A percentile compares a stretch with the other conserved stretches of the same genome.
Conservation (phyloP, 2,888 invertebrate genomes). For the Lypha dubia region DNA sequence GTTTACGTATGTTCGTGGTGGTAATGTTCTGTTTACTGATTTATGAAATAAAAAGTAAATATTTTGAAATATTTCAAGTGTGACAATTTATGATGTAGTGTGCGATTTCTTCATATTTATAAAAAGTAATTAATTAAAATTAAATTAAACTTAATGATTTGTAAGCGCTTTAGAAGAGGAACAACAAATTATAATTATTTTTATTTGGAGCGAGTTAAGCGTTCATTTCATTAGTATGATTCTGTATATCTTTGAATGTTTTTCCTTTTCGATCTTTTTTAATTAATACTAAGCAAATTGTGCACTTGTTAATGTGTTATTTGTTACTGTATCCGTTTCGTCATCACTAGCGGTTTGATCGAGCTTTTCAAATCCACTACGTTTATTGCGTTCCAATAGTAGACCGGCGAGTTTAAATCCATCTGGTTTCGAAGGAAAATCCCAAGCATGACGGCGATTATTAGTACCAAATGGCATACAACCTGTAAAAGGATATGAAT, state of each 20-base stretch:
- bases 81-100: no score
- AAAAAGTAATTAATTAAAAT: background rate
- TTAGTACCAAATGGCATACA: constrained; percentile 81
- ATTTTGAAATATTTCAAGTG: no score
- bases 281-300: constrained; percentile 78
- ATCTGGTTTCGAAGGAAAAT: constrained; percentile 84
- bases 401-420: constrained; percentile 87
- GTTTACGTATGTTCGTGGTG: no score
- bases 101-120: no score
- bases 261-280: background rate
- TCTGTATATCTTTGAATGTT: constrained; percentile 13
- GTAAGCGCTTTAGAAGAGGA: background rate
- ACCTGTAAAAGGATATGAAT: constrained; percentile 75
- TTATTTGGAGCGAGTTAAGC: constrained; percentile 37
- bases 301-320: constrained; percentile 82
- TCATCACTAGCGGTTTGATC: constrained; percentile 88
- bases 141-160: background rate
- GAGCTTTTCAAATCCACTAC: constrained; percentile 86
- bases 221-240: constrained; percentile 38
- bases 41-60: no score
- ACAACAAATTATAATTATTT: constrained; percentile 5
- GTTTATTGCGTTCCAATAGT: constrained; percentile 84
- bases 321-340: constrained; percentile 83
- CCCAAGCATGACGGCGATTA: constrained; percentile 83
- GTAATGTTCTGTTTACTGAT: no score